Percentiles rank a stretch among this genome's conserved stretches.
Evolutionary conservation across 1,140 invertebrate species (phyloP).

Genomic region (Apis florea): DNA sequence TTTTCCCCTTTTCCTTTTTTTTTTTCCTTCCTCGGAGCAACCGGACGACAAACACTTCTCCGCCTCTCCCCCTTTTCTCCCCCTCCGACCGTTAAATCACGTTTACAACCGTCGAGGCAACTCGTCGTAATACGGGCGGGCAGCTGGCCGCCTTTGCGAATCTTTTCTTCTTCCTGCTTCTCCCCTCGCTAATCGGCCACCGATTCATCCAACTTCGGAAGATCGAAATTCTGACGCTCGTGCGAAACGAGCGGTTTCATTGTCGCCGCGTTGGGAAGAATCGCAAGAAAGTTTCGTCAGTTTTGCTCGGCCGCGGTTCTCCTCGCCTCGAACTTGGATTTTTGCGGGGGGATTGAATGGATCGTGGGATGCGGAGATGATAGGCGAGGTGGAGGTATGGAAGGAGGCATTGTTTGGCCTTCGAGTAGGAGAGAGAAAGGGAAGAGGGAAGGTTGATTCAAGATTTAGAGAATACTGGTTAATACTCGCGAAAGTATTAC

Average conservation of each 20-base stretch:
- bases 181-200: neutral
- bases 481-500: too few relatives aligned
- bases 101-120: conserved; percentile 61
- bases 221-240: conserved; percentile 42
- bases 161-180: neutral
- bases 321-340: neutral
- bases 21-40: neutral
- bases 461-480: too few relatives aligned
- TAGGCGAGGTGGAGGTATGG: neutral
- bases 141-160: neutral
- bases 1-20: conserved; percentile 42
- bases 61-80: neutral
- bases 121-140: conserved; percentile 51
- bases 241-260: conserved; percentile 26
- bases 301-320: conserved; percentile 1
- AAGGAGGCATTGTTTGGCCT: neutral
- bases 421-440: too few relatives aligned
- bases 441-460: too few relatives aligned
- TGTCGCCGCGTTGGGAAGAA: neutral
- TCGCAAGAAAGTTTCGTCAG: conserved; percentile 13
- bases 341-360: neutral
- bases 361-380: neutral
- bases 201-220: conserved; percentile 35
- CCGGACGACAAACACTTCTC: conserved; percentile 47
- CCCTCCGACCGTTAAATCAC: conserved; percentile 63